Conservation (phyloP, 2,888 invertebrate species). For the Troides oblongomaculatus region DNA sequence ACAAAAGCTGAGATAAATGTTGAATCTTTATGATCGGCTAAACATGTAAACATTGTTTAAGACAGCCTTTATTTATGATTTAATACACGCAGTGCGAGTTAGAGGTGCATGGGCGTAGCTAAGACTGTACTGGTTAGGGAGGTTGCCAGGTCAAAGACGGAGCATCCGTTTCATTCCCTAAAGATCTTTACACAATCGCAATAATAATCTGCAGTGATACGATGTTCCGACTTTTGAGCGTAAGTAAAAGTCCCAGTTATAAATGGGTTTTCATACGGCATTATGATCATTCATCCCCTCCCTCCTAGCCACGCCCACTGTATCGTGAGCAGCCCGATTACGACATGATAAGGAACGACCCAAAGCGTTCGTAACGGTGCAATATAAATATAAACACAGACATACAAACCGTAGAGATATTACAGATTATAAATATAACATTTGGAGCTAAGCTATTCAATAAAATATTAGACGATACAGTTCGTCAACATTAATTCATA, state of each 20-base stretch:
- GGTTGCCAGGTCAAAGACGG: constrained; percentile 2
- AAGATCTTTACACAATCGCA: neutral
- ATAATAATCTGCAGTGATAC: neutral
- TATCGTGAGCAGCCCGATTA: constrained; percentile 11
- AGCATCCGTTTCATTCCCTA: neutral
- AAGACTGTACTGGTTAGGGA: constrained; percentile 13
- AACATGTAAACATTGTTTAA: constrained; percentile 7
- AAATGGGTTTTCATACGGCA: neutral
- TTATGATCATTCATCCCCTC: neutral
- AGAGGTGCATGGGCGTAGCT: constrained; percentile 13
- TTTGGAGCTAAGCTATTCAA: constrained; percentile 16
- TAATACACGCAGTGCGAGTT: constrained; percentile 11
- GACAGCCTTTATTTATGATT: constrained; percentile 16
- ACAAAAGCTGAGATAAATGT: constrained; percentile 15
- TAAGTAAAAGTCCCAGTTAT: neutral
- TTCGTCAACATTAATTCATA: constrained; percentile 1
- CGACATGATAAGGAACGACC: constrained; percentile 14
- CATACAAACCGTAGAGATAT: constrained; percentile 19
- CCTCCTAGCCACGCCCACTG: constrained; percentile 15
- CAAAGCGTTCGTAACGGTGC: constrained; percentile 22
- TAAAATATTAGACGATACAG: constrained; percentile 11
- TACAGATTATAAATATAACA: constrained; percentile 15
- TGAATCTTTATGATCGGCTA: neutral
- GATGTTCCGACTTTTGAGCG: neutral
- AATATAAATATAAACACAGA: constrained; percentile 10